Evolutionary conservation across 2,113 vertebrate species (phyloP).

Genomic region (Tyto alba): DNA sequence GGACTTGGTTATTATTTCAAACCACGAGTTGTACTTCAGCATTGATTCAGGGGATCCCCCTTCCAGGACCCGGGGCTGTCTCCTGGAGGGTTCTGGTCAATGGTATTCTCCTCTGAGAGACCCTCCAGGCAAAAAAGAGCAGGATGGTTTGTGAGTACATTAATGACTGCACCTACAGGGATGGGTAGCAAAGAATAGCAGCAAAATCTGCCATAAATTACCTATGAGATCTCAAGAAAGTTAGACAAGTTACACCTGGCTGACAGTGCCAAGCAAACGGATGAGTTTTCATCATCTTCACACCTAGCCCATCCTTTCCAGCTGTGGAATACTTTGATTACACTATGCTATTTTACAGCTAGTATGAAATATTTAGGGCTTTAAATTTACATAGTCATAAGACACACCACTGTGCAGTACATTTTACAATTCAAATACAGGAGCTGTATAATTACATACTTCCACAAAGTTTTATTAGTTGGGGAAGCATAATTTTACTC

Average conservation of each 20-base stretch:
- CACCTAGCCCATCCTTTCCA: neutral
- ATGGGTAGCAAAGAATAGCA: neutral
- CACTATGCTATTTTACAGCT: constrained; percentile 15
- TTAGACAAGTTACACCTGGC: neutral
- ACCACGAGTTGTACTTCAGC: neutral
- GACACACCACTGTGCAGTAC: neutral
- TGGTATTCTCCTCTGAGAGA: neutral
- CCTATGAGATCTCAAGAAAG: neutral
- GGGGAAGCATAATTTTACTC: neutral
- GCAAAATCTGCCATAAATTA: constrained; percentile 3
- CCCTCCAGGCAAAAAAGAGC: neutral
- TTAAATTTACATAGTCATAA: constrained; percentile 34
- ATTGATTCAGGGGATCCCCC: neutral
- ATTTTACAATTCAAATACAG: neutral
- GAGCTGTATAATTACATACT: neutral
- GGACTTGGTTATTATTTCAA: neutral
- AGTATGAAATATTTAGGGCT: constrained; percentile 35
- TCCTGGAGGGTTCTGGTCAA: neutral
- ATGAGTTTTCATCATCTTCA: constrained; percentile 17
- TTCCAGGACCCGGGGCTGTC: neutral
- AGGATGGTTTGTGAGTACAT: neutral
- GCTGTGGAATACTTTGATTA: constrained; percentile 10
- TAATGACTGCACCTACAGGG: neutral
- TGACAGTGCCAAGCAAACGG: neutral
- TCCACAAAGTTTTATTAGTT: neutral